Conservation (phyloP, 2,888 invertebrate genomes). For the Lordiphosa andalusiaca region DNA sequence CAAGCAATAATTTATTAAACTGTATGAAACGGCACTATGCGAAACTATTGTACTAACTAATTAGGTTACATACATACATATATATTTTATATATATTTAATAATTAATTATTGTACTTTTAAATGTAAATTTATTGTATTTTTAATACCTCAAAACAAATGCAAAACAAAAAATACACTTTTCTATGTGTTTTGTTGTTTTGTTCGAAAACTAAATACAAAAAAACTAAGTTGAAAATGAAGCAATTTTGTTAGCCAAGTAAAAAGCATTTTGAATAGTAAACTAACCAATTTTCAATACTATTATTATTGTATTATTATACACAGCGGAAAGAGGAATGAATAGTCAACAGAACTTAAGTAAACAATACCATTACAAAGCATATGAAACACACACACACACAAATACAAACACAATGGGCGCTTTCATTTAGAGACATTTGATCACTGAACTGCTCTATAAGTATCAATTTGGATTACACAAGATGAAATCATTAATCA, state of each 20-base stretch:
- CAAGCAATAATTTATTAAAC: conserved; percentile 17
- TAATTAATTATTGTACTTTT: conserved; percentile 70
- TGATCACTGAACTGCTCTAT: too few relatives aligned
- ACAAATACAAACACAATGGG: too few relatives aligned
- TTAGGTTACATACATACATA: conserved; percentile 55
- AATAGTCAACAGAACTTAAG: conserved; percentile 57
- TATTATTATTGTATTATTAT: conserved; percentile 19
- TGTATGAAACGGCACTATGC: conserved; percentile 14
- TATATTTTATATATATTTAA: conserved; percentile 62
- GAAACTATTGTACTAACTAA: conserved; percentile 64
- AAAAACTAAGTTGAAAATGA: conserved; percentile 23
- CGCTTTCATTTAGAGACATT: too few relatives aligned
- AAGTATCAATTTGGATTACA: too few relatives aligned
- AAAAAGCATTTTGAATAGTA: conserved; percentile 51
- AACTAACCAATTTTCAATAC: conserved; percentile 63
- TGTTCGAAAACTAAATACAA: conserved; percentile 21
- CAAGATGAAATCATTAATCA: conserved; percentile 4
- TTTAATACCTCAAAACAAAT: conserved; percentile 72
- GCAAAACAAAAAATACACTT: conserved; percentile 20
- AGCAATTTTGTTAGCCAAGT: conserved; percentile 35
- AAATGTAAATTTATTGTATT: conserved; percentile 73
- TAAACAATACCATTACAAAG: conserved; percentile 4
- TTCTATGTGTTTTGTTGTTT: conserved; percentile 37
- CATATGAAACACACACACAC: too few relatives aligned
- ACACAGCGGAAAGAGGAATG: conserved; percentile 6